These are phyloP conservation scores for Limnodromus scolopaceus DNA, from an alignment of 2,797 vertebrate genomes.

Conservation along the genomic window DNA sequence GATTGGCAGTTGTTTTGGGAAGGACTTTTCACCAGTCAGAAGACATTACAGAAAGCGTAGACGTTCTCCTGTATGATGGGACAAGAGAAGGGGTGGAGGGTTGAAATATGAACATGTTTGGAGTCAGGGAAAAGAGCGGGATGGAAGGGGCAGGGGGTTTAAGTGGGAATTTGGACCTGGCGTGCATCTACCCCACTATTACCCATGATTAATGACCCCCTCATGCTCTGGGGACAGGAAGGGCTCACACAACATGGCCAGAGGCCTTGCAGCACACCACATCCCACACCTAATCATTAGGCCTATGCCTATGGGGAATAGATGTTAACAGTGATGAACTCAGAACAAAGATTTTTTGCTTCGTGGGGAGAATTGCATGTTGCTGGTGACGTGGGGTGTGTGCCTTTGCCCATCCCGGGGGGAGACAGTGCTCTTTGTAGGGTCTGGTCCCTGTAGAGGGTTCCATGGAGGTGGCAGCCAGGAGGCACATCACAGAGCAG, in stretches of 20 bases:
- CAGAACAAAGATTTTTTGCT: not conserved
- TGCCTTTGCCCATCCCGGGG: not conserved
- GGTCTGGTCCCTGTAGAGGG: not conserved
- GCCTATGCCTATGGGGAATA: not conserved
- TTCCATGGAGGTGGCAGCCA: not conserved
- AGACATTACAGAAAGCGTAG: not conserved
- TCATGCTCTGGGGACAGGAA: not conserved
- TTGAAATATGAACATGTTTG: not conserved
- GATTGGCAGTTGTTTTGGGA: not conserved
- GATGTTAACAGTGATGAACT: not conserved
- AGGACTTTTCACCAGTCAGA: not conserved
- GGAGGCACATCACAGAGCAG: not conserved
- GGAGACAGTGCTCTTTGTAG: not conserved
- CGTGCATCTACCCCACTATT: not conserved
- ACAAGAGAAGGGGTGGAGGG: not conserved
- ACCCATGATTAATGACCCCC: not conserved
- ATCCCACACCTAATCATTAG: not conserved
- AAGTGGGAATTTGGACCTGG: not conserved
- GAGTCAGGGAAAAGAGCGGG: not conserved
- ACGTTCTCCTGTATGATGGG: not conserved
- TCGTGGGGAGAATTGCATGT: rapidly evolving
- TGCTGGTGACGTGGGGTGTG: not conserved
- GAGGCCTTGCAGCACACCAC: not conserved
- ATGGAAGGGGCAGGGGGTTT: not conserved
- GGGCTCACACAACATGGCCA: not conserved